A percentile compares a stretch with the other conserved stretches of the same genome.
Evolutionary conservation across 2,888 invertebrate genomes (phyloP).

Genomic region (Nymphalis urticae): DNA sequence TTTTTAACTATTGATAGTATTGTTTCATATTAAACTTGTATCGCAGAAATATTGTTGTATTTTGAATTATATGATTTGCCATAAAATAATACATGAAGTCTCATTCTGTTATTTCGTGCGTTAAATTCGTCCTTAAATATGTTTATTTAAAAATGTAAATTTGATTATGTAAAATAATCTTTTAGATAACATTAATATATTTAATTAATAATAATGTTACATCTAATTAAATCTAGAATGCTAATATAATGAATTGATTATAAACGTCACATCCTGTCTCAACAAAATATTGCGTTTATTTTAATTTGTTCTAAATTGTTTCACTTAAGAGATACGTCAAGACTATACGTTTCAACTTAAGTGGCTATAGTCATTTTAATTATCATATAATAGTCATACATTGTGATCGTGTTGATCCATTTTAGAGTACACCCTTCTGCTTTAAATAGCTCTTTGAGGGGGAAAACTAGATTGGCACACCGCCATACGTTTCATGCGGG

Average conservation of each 20-base stretch:
- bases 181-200: neutral
- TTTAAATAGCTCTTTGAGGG: constrained; percentile 65
- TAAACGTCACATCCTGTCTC: constrained; percentile 4
- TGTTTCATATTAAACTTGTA: neutral
- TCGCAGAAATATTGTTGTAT: no score
- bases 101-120: neutral
- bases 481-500: constrained; percentile 74
- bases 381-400: constrained; percentile 31
- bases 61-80: no score
- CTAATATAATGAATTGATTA: constrained; percentile 9
- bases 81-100: neutral
- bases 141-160: neutral
- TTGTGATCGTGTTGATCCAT: constrained; percentile 52
- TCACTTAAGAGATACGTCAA: neutral
- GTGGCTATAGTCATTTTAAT: constrained; percentile 31
- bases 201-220: constrained; percentile 1
- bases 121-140: neutral
- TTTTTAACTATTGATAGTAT: neutral
- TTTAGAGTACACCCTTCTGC: constrained; percentile 64
- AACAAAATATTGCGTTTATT: constrained; percentile 1
- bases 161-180: neutral
- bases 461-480: constrained; percentile 72
- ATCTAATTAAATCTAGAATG: constrained; percentile 4
- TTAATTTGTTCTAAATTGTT: neutral
- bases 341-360: constrained; percentile 10